Conservation (phyloP, 2,113 vertebrate species). For the Tylochromis polylepis region DNA sequence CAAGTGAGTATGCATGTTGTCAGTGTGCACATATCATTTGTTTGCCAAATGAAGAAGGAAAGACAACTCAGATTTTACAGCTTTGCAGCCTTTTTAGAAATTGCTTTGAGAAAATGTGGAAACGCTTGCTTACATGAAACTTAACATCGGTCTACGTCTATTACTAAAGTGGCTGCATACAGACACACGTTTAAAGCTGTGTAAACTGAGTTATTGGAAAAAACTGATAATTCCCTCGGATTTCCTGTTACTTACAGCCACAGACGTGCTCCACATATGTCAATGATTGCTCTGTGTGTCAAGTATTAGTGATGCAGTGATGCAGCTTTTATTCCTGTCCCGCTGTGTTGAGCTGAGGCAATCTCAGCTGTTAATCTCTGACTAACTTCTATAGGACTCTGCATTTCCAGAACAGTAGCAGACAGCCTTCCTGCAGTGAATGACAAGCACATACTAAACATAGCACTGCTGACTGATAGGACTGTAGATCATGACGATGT, state of each 20-base stretch:
- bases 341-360: neutral
- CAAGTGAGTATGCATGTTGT: neutral
- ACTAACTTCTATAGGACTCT: neutral
- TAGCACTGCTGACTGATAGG: conserved; percentile 50
- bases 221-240: neutral
- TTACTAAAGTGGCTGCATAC: neutral
- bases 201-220: conserved; percentile 5
- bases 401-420: neutral
- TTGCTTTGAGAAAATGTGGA: neutral
- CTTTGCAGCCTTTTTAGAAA: neutral
- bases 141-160: neutral
- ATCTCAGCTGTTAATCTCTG: neutral
- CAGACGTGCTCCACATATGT: neutral
- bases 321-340: neutral
- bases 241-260: neutral
- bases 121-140: neutral
- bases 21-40: neutral
- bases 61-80: neutral
- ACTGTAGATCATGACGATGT: neutral
- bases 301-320: neutral
- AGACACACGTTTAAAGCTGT: neutral
- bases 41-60: neutral
- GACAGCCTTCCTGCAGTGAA: conserved; percentile 17
- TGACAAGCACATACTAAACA: conserved; percentile 48
- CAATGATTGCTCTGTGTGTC: neutral